Base-by-base conservation (phyloP, 1,140 invertebrate genomes). In the Hylaeus anthracinus region DNA sequence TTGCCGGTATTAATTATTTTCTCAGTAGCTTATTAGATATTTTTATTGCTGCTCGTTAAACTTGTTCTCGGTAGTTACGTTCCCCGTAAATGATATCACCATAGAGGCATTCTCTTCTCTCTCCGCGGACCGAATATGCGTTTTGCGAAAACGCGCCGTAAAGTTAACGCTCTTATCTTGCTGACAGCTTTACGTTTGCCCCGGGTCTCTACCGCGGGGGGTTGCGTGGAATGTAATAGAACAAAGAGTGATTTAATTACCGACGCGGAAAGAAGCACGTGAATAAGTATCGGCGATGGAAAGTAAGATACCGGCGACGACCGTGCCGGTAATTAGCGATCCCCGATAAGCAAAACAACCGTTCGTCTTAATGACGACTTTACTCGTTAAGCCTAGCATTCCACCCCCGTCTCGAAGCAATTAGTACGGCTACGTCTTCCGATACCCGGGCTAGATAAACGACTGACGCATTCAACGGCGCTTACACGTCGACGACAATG, bases 181-280 rank as follows among this genome's bases (percentile, higher is more conserved):
- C 45, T 67, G 81, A 87, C 86, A 75, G 81, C 12, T 87, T 86
- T 86, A 87, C 76, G 58, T 41, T 51, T 58, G 10, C 9, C n/a
- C 48, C 53, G 64, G 66, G 67, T 61, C 51, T 10, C 8, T 58
- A 15, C 61, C 56, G 45, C 37, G 26, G 4, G 64, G 64, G 43
- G 65, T 79, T 41, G n/a, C 69, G 26, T 0, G 48, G 41, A 79
- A 72, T 55, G 64, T 61, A 65, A 70, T 9, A 41, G 41, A 77
- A 87, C 55, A 77, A 84, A 56, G 82, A 75, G 56, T 53, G 79
- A 87, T 85, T 86, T 82, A 81, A 86, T 87, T 82, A 80, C 71
- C 67, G 65, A 26, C 37, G 5, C 51, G 51, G 70, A 63, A 70
- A 63, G 58, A 12, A 74, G 74, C 66, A 70, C 43, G 63, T 75